phyloP scores from a whole-genome alignment of 1,140 invertebrate species.

The Dinoponera quadriceps region DNA sequence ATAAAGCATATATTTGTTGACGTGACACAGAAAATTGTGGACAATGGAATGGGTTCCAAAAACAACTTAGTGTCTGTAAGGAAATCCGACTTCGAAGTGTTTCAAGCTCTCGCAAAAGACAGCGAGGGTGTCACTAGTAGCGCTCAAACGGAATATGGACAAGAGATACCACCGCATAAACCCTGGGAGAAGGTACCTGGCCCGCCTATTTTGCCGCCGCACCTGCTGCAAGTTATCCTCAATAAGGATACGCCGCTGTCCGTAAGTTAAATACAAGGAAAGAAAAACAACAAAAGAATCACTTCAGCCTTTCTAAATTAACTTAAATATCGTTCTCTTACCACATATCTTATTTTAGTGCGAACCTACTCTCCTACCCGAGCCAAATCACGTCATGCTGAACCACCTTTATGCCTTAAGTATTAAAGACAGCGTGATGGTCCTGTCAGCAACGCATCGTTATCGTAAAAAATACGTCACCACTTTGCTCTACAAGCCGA shows the following conservation, averaged over 20 bases:
- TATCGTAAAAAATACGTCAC: conserved; percentile 99
- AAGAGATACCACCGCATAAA: conserved; percentile 95
- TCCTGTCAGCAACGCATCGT: conserved; percentile 97
- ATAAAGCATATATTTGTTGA: conserved; percentile 1
- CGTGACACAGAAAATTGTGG: conserved; percentile 90
- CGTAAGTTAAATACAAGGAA: conserved; percentile 87
- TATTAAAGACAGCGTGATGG: conserved; percentile 99
- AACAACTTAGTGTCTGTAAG: conserved; percentile 97
- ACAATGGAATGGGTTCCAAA: conserved; percentile 94
- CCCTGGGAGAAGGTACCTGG: conserved; percentile 96
- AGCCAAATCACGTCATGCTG: conserved; percentile 99
- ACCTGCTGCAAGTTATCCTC: conserved; percentile 98
- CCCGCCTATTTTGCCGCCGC: conserved; percentile 98
- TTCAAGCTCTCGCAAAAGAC: conserved; percentile 97
- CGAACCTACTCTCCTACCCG: conserved; percentile 98
- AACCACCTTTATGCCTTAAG: conserved; percentile 99
- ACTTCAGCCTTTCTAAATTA: conserved; percentile 13
- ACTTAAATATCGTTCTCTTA: background rate
- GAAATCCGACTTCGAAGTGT: conserved; percentile 98
- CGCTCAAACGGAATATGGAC: conserved; percentile 93
- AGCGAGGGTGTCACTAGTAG: conserved; percentile 91
- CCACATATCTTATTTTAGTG: conserved; percentile 89
- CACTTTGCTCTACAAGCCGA: conserved; percentile 99
- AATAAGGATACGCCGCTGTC: conserved; percentile 99
- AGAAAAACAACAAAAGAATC: conserved; percentile 4